phyloP scores from a whole-genome alignment of 2,113 vertebrate genomes.

The Trogon melanurus region DNA sequence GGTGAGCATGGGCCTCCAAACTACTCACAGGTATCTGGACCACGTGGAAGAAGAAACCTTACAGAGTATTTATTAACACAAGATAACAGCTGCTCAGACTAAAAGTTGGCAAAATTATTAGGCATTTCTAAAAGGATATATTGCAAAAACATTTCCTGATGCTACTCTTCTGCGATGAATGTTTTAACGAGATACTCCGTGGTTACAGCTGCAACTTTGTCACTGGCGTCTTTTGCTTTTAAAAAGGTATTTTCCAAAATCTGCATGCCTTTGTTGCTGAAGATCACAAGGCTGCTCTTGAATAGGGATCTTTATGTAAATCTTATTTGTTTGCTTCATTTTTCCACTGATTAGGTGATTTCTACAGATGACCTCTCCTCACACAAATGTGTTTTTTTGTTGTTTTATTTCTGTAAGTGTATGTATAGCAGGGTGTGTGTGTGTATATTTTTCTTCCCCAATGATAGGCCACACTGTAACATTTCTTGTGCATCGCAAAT shows the following conservation, averaged over 20 bases:
- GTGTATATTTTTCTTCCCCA: not conserved
- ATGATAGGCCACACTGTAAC: not conserved
- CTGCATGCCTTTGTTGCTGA: not conserved
- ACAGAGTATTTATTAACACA: not conserved
- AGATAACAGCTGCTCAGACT: not conserved
- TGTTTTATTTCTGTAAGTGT: not conserved
- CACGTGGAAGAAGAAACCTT: not conserved
- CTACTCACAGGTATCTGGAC: not conserved
- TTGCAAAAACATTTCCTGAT: not conserved
- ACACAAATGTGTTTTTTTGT: not conserved
- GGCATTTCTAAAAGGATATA: not conserved
- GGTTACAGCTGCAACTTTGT: not conserved
- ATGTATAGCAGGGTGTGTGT: fast-evolving
- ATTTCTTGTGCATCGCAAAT: not conserved
- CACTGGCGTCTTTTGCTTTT: not conserved
- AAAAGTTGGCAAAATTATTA: not conserved
- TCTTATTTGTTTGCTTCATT: not conserved
- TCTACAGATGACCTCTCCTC: not conserved
- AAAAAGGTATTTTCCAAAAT: not conserved
- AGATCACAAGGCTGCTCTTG: not conserved
- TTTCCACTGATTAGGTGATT: not conserved
- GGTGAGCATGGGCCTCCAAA: not conserved
- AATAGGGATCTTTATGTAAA: not conserved
- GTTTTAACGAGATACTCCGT: not conserved
- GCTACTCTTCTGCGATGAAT: not conserved